Evolutionary conservation across 2,888 invertebrate genomes (phyloP).

Genomic region (Allolobophora icterica): DNA sequence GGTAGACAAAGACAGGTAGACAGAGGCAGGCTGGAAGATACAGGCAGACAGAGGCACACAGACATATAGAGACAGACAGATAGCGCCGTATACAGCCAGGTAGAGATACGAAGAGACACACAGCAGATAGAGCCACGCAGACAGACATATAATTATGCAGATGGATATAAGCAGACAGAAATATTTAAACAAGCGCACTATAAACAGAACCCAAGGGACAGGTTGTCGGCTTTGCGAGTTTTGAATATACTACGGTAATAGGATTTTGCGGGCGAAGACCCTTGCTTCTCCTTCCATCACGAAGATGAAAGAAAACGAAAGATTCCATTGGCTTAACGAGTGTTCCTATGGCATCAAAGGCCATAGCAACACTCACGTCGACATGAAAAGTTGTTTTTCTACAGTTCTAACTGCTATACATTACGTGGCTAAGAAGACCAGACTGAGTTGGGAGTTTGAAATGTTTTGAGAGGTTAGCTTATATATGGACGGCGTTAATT

Average conservation of each 20-base stretch:
- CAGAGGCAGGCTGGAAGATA: neutral
- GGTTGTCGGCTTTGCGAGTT: neutral
- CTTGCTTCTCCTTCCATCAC: neutral
- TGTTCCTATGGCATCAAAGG: too few species aligned
- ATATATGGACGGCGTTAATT: constrained; percentile 9
- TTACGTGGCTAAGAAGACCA: too few species aligned
- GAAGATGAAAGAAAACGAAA: neutral
- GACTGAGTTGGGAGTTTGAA: too few species aligned
- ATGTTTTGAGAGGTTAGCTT: neutral
- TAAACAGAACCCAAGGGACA: neutral
- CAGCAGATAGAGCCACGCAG: neutral
- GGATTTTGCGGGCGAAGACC: neutral
- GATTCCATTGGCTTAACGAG: neutral
- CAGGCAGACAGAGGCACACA: neutral
- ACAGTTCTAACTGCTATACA: too few species aligned
- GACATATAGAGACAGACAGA: neutral
- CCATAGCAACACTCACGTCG: too few species aligned
- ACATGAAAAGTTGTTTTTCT: too few species aligned
- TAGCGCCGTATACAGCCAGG: neutral
- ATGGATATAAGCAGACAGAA: neutral
- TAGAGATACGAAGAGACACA: neutral
- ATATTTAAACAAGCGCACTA: neutral
- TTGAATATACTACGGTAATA: too few species aligned
- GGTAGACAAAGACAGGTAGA: too few species aligned
- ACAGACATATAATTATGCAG: too few species aligned